These are phyloP conservation scores for Tiphia femorata DNA, from an alignment of 2,888 invertebrate species.

Conservation along the genomic window DNA sequence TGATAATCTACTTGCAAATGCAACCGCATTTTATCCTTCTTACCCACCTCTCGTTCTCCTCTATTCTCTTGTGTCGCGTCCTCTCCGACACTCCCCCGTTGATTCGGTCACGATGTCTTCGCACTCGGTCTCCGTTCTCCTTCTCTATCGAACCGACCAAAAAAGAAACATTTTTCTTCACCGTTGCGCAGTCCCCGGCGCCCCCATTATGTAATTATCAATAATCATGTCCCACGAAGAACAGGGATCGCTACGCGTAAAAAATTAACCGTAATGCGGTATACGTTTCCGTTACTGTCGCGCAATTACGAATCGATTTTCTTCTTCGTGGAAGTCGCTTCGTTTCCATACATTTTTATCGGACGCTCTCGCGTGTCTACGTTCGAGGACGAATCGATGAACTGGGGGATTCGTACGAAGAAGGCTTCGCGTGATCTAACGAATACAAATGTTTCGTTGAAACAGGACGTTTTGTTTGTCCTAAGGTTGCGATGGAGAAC, in stretches of 20 bases:
- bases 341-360: too few species aligned
- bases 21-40: slow-evolving; percentile 10
- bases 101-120: too few species aligned
- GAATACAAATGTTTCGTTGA: too few species aligned
- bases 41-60: neutral
- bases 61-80: slow-evolving; percentile 15
- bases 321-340: too few species aligned
- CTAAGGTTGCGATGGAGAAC: too few species aligned
- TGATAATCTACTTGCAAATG: slow-evolving; percentile 59
- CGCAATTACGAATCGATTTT: neutral
- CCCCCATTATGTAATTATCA: slow-evolving; percentile 6
- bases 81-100: too few species aligned
- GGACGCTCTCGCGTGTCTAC: too few species aligned
- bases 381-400: too few species aligned
- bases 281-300: neutral
- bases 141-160: neutral
- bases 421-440: too few species aligned
- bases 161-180: neutral
- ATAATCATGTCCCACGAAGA: slow-evolving; percentile 1
- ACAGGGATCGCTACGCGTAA: slow-evolving; percentile 1
- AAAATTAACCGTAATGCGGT: neutral
- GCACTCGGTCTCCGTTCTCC: slow-evolving; percentile 18
- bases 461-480: too few species aligned
- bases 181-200: neutral
- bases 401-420: too few species aligned